phyloP scores from a whole-genome alignment of 2,888 invertebrate genomes.

The Dusona sp. region DNA sequence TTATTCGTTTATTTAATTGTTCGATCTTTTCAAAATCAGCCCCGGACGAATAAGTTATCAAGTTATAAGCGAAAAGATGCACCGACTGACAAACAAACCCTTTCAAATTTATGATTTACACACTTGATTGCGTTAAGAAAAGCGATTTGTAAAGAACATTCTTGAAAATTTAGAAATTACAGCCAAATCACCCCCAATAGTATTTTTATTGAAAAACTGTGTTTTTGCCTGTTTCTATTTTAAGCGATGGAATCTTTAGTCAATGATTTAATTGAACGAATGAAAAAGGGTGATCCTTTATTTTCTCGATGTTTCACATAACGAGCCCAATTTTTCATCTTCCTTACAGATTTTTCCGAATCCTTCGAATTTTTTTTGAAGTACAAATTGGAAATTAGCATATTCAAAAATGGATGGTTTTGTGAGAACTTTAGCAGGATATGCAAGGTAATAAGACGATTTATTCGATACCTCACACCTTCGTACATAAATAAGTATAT shows the following conservation, averaged over 20 bases:
- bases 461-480: slow-evolving; percentile 54
- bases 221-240: background rate
- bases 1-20: too few relatives aligned
- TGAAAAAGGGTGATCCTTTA: background rate
- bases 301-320: background rate
- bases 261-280: background rate
- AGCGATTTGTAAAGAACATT: too few relatives aligned
- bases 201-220: too few relatives aligned
- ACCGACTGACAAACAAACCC: too few relatives aligned
- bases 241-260: background rate
- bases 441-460: slow-evolving; percentile 34
- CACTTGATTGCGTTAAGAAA: too few relatives aligned
- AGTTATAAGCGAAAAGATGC: too few relatives aligned
- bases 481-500: slow-evolving; percentile 39
- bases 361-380: background rate
- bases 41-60: too few relatives aligned
- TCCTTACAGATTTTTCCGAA: background rate
- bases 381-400: background rate
- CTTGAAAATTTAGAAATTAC: too few relatives aligned
- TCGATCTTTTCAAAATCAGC: too few relatives aligned
- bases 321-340: background rate
- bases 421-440: slow-evolving; percentile 21
- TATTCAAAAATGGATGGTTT: background rate
- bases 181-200: too few relatives aligned
- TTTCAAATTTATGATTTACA: too few relatives aligned